Conservation (phyloP, 2,113 vertebrate species). For the Spilogale gracilis region DNA sequence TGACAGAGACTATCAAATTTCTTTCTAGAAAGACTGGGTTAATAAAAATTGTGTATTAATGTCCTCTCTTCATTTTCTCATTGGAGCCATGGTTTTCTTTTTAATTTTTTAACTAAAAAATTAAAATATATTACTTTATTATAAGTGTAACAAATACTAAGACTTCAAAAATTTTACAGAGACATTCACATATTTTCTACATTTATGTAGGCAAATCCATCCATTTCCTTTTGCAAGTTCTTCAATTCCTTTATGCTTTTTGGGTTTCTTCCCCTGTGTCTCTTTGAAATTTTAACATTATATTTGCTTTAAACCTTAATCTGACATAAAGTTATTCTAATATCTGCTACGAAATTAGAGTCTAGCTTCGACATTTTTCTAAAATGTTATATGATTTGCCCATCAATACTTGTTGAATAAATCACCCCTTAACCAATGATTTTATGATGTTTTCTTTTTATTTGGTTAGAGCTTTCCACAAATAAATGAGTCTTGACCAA, state of each 20-base stretch:
- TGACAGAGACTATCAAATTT: neutral
- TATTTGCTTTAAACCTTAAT: conserved; percentile 29
- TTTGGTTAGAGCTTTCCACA: neutral
- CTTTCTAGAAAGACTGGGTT: neutral
- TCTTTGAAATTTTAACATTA: conserved; percentile 36
- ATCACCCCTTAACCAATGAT: neutral
- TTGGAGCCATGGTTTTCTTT: neutral
- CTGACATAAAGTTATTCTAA: neutral
- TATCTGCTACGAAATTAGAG: neutral
- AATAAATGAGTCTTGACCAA: neutral
- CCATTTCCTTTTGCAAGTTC: conserved; percentile 39
- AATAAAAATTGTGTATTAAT: neutral
- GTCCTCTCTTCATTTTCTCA: conserved; percentile 28
- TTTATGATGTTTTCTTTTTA: conserved; percentile 16
- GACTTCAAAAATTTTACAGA: neutral
- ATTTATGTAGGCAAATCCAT: conserved; percentile 13
- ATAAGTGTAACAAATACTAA: neutral
- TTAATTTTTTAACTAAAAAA: conserved; percentile 22
- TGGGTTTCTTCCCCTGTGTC: neutral
- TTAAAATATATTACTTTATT: neutral
- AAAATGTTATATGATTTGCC: neutral
- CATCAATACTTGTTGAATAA: neutral
- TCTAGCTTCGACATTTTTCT: neutral
- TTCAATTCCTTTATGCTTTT: neutral
- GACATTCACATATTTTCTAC: neutral